phyloP scores from a whole-genome alignment of 2,113 vertebrate genomes.

The Corvus cornix region DNA sequence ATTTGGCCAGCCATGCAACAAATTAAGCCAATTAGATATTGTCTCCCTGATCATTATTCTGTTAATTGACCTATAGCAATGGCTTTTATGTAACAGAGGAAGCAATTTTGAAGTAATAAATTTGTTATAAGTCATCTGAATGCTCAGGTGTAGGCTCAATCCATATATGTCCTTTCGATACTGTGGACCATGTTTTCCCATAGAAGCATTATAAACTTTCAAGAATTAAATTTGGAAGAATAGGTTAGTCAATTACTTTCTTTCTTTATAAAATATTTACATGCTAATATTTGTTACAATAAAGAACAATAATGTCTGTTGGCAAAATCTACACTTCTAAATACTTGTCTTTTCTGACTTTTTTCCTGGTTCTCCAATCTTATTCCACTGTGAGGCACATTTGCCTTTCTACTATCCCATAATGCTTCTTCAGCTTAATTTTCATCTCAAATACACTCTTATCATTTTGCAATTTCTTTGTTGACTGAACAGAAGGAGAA shows the following conservation, averaged over 20 bases:
- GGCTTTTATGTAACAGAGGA: neutral
- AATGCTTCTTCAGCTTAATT: neutral
- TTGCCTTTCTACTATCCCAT: neutral
- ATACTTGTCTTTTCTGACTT: neutral
- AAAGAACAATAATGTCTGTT: neutral
- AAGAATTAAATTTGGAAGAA: neutral
- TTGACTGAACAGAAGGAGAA: neutral
- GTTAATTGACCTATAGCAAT: neutral
- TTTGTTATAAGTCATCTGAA: neutral
- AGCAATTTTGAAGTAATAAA: neutral
- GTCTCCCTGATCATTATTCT: neutral
- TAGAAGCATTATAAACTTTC: neutral
- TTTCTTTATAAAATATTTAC: neutral
- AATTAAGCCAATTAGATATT: neutral
- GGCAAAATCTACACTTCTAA: neutral
- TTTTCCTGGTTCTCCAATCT: neutral
- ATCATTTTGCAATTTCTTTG: neutral
- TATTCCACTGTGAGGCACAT: neutral
- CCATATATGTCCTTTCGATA: rapidly evolving
- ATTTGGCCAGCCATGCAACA: neutral
- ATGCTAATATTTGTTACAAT: neutral
- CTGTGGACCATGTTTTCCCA: neutral
- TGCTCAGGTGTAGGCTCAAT: neutral
- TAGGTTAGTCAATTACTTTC: neutral
- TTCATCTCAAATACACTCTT: neutral